These are phyloP conservation scores for Neodiprion lecontei DNA, from an alignment of 1,140 invertebrate genomes.

Conservation along the genomic window DNA sequence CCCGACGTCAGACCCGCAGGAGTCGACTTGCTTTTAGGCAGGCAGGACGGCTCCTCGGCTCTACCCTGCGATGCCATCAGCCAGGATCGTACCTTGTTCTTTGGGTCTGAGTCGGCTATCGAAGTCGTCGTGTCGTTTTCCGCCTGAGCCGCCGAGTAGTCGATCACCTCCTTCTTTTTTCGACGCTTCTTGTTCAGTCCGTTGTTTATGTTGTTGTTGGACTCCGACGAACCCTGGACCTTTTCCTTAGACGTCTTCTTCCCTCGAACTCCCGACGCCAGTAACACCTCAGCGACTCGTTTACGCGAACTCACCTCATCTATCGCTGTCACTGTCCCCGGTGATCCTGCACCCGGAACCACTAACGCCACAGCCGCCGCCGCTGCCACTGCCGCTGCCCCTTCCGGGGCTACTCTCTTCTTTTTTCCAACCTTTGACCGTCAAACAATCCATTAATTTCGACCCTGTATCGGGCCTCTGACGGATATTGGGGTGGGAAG, in stretches of 20 bases:
- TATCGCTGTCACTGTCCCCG: constrained; percentile 30
- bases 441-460: no score
- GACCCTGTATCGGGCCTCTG: no score
- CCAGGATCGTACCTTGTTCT: constrained; percentile 85
- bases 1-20: constrained; percentile 67
- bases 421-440: no score
- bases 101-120: constrained; percentile 69
- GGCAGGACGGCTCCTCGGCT: constrained; percentile 41
- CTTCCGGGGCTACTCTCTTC: no score
- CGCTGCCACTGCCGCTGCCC: no score
- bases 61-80: constrained; percentile 73
- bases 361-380: no score
- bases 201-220: constrained; percentile 48
- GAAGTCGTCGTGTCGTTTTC: constrained; percentile 46
- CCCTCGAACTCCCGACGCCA: not conserved
- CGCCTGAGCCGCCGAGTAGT: constrained; percentile 74
- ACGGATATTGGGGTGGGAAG: no score
- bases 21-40: constrained; percentile 76
- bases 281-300: constrained; percentile 32
- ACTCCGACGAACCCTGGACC: constrained; percentile 38
- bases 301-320: constrained; percentile 40
- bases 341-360: not conserved
- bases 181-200: constrained; percentile 53
- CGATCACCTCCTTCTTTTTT: constrained; percentile 77
- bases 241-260: constrained; percentile 33